These are phyloP conservation scores for Pomacea maculata DNA, from an alignment of 1,140 invertebrate species.

Conservation along the genomic window DNA sequence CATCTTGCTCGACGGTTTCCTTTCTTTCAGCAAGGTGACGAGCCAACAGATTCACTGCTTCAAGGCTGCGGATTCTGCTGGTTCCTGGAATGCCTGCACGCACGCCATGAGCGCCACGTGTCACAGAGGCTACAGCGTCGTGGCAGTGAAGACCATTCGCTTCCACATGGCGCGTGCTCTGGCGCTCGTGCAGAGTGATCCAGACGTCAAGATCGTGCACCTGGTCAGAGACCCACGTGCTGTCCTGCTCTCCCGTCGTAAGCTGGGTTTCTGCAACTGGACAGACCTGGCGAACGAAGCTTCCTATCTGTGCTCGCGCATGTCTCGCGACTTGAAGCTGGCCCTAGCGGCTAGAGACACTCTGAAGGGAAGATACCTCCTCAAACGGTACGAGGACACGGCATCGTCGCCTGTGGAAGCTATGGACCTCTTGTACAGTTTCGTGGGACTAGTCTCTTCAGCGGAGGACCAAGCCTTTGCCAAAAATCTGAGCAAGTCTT, in stretches of 20 bases:
- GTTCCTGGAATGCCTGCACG: not conserved
- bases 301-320: not conserved
- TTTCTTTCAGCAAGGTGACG: not conserved
- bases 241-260: slow-evolving; percentile 10
- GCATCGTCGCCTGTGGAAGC: not conserved
- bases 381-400: slow-evolving; percentile 17
- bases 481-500: not conserved
- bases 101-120: not conserved
- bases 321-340: not conserved
- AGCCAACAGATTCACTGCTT: not conserved
- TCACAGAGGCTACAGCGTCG: not conserved
- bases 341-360: not conserved
- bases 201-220: slow-evolving; percentile 15
- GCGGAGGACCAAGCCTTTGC: not conserved
- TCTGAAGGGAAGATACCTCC: slow-evolving; percentile 6
- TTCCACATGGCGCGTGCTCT: slow-evolving; percentile 1
- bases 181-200: slow-evolving; percentile 10
- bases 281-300: not conserved
- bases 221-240: slow-evolving; percentile 12
- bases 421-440: not conserved
- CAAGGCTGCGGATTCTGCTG: not conserved
- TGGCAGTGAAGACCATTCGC: slow-evolving; percentile 17
- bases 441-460: not conserved
- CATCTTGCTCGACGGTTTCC: slow-evolving; percentile 1
- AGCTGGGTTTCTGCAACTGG: slow-evolving; percentile 10